A percentile compares a stretch with the other conserved stretches of the same genome.
Conservation (phyloP, 1,140 invertebrate genomes). For the Pseudomyrmex sp. region DNA sequence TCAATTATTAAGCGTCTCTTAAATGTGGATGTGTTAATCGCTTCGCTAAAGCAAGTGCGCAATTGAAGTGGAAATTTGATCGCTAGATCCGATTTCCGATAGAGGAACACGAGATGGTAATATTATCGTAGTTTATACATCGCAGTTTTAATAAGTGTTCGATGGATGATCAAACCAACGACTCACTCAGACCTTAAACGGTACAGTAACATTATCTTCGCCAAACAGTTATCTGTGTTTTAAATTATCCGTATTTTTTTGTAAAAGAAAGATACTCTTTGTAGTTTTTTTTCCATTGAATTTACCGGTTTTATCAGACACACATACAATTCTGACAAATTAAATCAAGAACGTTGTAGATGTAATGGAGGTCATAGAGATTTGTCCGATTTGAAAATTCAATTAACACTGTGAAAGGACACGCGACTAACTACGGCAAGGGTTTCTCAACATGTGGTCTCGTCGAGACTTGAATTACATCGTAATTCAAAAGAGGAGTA, state of each 20-base stretch:
- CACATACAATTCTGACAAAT: not conserved
- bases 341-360: not conserved
- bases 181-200: not conserved
- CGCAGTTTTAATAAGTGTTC: slow-evolving; percentile 58
- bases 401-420: slow-evolving; percentile 42
- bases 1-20: not conserved
- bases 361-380: not conserved
- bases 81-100: slow-evolving; percentile 53
- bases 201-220: slow-evolving; percentile 39
- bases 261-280: not conserved
- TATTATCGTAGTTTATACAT: slow-evolving; percentile 41
- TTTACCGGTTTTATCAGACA: not conserved
- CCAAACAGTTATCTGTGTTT: slow-evolving; percentile 47
- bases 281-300: not conserved
- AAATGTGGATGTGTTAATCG: not conserved
- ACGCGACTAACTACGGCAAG: not conserved
- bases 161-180: not conserved
- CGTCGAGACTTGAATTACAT: not conserved
- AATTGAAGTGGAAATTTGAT: slow-evolving; percentile 64
- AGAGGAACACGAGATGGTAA: slow-evolving; percentile 39
- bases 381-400: slow-evolving; percentile 42
- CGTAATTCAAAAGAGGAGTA: slow-evolving; percentile 22
- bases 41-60: not conserved
- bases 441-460: not conserved
- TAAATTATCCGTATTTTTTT: not conserved